Evolutionary conservation across 2,888 invertebrate genomes (phyloP), one percentile per base, ranked within the genome.

Genomic region (Nezara viridula): DNA sequence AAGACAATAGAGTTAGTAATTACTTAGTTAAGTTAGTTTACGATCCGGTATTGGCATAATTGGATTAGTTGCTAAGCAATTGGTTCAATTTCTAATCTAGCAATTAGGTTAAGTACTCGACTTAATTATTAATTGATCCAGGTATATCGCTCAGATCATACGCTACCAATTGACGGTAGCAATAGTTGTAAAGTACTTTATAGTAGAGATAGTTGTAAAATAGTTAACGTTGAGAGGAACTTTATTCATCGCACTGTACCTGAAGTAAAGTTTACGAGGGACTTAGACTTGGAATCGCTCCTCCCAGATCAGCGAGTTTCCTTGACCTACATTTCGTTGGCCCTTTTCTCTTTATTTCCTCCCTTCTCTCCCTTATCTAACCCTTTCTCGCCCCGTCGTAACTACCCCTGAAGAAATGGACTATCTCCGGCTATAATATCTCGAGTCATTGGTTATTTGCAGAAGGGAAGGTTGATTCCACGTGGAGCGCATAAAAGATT

Each of bases 381-480:
- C 32, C 66, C 66, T 73, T 73, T 73, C 66, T 37, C 37, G 7
- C 66, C 37, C 37, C 14, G 32, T 37, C 66, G 37, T 73, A 73
- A 73, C 66, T 73, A 73, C 66, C 66, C 66, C 37, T 37, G 66
- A 73, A 73, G 66, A 37, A 73, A 73, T 37, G 37, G 66, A 9
- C 66, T 73, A 73, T 73, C 66, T 73, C 66, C 66, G 66, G 32
- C 7, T 37, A 73, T 37, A 73, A 73, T 37, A 73, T 73, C 66
- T 73, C 66, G 66, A 37, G 66, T 73, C 66, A 73, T 37, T 73
- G 66, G 66, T 73, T 73, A 73, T 73, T 37, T 37, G 9, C 66
- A 73, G 66, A 73, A 37, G 66, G 37, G 16, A 37, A 37, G 37
- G 19, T 37, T 21, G 66, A 73, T 73, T 73, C 66, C 66, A 37